Evolutionary conservation across 2,113 vertebrate species (phyloP), one percentile per base, ranked within the genome.

Genomic region (Agelaius tricolor): DNA sequence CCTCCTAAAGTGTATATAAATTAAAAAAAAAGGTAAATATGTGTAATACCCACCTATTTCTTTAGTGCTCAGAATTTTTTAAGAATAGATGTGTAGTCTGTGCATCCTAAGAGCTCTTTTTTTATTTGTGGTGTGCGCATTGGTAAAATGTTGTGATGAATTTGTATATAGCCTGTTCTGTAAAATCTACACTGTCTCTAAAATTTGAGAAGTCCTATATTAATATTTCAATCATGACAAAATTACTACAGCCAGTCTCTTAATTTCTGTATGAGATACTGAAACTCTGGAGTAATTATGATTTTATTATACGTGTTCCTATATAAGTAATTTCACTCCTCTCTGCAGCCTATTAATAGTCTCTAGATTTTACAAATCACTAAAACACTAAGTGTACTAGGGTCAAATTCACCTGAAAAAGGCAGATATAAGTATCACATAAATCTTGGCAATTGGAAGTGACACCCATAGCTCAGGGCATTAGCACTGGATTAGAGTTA

Each of bases 401-500:
- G 94, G 84, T 96, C 96, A 98, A 96, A 94, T 97, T 97, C 90
- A 96, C 95, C 97, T 96, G 90, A 75, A 96, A 96, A 98, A 97
- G 95, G 54, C 76, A 93, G 28, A 66, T 59, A 30, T 8, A 72
- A 73, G 31, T 76, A 74, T 93, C 77, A 95, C 92, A 89, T 37
- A 93, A 94, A 96, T 91, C 77, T 92, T 89, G 83, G 89, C 96
- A 97, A 95, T 97, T 92, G 24, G 27, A 95, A 87, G 74, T 97
- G 97, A 97, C 97, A 96, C 57, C 87, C 74, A 84, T 97, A 96
- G 97, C 96, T 98, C 54, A 57, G 93, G 97, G 97, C 96, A 92
- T 96, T 96, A 96, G 87, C 85, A 71, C 74, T 84, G 92, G 96
- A 96, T 98, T 96, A 96, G 94, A 94, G 80, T 96, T 97, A 90